Conservation (phyloP, 2,797 vertebrate genomes). For the Spheniscus humboldti region DNA sequence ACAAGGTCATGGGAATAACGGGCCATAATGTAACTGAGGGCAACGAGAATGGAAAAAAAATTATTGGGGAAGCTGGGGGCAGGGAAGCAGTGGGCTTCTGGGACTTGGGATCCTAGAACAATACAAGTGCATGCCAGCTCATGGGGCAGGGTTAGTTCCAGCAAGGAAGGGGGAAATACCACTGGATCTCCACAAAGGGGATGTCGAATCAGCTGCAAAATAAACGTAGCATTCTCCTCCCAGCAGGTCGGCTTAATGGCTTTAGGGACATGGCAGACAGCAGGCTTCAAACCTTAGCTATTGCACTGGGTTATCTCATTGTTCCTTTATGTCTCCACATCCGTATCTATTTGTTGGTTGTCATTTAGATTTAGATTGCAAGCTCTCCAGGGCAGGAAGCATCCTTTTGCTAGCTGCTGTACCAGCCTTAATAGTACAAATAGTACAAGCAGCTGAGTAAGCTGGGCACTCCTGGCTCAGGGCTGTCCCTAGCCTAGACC, state of each 20-base stretch:
- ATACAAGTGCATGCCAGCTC: not conserved
- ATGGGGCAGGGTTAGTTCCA: not conserved
- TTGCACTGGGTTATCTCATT: not conserved
- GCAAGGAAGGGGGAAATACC: not conserved
- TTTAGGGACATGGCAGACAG: not conserved
- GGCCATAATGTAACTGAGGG: constrained; percentile 17
- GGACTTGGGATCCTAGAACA: not conserved
- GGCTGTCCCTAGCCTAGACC: not conserved
- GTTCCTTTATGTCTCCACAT: not conserved
- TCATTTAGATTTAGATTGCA: not conserved
- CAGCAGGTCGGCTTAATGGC: not conserved
- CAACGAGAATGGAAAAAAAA: not conserved
- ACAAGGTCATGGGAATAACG: constrained; percentile 62
- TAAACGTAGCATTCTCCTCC: not conserved
- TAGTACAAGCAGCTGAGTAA: not conserved
- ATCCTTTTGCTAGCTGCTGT: not conserved
- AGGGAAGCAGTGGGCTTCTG: not conserved
- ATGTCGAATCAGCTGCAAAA: not conserved
- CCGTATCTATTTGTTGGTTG: not conserved
- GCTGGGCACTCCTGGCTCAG: not conserved
- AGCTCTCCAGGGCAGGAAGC: not conserved
- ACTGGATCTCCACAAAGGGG: not conserved
- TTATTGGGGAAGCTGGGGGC: not conserved
- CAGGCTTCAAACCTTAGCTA: not conserved
- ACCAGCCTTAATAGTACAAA: not conserved